Conservation (phyloP, 2,888 invertebrate genomes). For the Drosophila glabriapex region DNA sequence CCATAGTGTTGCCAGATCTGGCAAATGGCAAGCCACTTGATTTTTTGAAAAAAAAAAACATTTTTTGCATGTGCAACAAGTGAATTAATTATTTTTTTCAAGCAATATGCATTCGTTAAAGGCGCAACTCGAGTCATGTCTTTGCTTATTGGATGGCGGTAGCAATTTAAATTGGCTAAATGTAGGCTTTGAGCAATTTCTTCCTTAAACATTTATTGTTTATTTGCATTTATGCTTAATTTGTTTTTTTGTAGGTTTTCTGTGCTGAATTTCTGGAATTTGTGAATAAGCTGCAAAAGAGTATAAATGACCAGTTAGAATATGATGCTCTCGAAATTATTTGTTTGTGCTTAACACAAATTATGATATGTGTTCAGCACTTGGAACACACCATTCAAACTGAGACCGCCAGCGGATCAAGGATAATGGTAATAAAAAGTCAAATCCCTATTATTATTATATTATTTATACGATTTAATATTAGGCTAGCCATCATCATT, state of each 20-base stretch:
- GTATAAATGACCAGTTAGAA: conserved; percentile 44
- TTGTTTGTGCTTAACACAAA: conserved; percentile 82
- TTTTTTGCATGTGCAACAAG: conserved; percentile 54
- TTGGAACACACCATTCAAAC: conserved; percentile 81
- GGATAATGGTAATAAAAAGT: conserved; percentile 61
- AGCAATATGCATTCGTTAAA: conserved; percentile 47
- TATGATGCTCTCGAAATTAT: conserved; percentile 66
- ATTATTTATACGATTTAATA: neutral
- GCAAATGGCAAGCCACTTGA: conserved; percentile 8
- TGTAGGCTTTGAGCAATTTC: conserved; percentile 38
- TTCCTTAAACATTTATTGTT: neutral
- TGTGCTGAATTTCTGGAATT: conserved; percentile 80
- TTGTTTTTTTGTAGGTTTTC: conserved; percentile 73
- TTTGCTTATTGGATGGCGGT: conserved; percentile 30
- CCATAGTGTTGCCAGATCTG: conserved; percentile 30
- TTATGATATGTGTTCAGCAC: conserved; percentile 80
- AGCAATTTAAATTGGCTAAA: conserved; percentile 78
- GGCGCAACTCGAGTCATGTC: conserved; percentile 49
- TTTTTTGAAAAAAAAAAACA: conserved; percentile 18
- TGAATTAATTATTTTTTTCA: conserved; percentile 14
- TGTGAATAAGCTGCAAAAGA: conserved; percentile 73
- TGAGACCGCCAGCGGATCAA: conserved; percentile 62
- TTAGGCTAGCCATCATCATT: conserved; percentile 81
- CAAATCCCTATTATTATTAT: neutral
- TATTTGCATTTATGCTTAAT: neutral